These are phyloP conservation scores for Sus cebifrons DNA, from an alignment of 2,797 vertebrate genomes.

Conservation along the genomic window DNA sequence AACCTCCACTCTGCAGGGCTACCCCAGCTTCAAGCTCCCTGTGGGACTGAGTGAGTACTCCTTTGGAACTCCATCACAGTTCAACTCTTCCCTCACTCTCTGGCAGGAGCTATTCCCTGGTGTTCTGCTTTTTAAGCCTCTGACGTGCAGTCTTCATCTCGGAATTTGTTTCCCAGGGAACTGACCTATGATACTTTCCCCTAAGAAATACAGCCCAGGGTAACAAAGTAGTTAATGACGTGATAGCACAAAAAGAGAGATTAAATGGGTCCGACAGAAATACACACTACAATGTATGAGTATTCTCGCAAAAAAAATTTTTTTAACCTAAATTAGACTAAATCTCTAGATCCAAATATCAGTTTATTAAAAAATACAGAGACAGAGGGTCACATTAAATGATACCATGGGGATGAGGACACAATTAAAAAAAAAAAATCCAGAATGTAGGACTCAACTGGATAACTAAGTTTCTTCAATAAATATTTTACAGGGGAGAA, in stretches of 20 bases:
- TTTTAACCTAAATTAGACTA: background rate
- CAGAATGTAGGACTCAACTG: background rate
- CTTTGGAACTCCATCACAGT: background rate
- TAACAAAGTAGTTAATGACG: background rate
- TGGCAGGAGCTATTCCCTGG: background rate
- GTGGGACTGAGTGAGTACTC: background rate
- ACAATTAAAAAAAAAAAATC: background rate
- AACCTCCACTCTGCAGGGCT: background rate
- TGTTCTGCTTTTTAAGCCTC: background rate
- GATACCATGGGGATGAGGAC: background rate
- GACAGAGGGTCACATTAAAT: background rate
- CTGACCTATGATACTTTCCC: background rate
- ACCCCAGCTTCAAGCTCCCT: background rate
- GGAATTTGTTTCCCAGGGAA: constrained; percentile 7
- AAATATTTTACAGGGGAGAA: background rate
- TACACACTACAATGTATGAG: background rate
- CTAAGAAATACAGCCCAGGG: background rate
- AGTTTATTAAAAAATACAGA: background rate
- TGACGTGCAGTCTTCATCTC: background rate
- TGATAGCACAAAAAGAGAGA: background rate
- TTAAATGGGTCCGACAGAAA: background rate
- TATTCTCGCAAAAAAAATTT: background rate
- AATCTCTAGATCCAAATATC: background rate
- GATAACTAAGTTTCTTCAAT: constrained; percentile 17
- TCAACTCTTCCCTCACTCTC: background rate